Conservation (phyloP, 2,113 vertebrate species). For the Scolopax mira region DNA sequence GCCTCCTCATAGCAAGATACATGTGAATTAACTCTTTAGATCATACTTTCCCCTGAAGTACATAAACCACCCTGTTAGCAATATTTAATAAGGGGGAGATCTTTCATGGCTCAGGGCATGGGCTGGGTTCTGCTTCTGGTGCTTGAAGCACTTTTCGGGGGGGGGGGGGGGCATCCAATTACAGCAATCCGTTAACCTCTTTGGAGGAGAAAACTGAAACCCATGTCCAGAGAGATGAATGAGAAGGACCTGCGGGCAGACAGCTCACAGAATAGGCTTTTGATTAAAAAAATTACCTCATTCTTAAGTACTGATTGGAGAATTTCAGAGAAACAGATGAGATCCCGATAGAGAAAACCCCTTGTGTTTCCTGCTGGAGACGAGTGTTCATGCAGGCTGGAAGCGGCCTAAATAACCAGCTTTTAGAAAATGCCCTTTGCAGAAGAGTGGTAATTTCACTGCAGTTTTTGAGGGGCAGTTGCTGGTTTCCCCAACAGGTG, state of each 20-base stretch:
- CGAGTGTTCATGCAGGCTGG: not conserved
- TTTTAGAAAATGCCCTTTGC: not conserved
- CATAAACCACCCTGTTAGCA: not conserved
- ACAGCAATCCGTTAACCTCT: slow-evolving; percentile 62
- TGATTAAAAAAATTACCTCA: slow-evolving; percentile 62
- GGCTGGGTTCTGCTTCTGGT: not conserved
- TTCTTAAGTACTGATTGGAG: slow-evolving; percentile 33
- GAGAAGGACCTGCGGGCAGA: slow-evolving; percentile 44
- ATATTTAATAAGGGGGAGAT: not conserved
- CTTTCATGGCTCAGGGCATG: not conserved
- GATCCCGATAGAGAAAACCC: not conserved
- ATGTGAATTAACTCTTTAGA: not conserved
- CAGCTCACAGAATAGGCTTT: slow-evolving; percentile 57
- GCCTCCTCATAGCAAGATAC: not conserved
- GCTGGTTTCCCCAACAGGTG: not conserved
- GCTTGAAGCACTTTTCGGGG: slow-evolving; percentile 44
- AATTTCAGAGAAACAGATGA: slow-evolving; percentile 15
- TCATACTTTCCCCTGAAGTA: not conserved
- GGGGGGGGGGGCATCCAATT: slow-evolving; percentile 48
- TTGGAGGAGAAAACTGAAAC: slow-evolving; percentile 58
- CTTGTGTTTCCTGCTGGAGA: not conserved
- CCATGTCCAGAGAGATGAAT: slow-evolving; percentile 46
- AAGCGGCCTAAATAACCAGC: not conserved
- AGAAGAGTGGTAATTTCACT: not conserved
- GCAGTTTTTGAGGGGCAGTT: not conserved